These are phyloP conservation scores for Drosophila triauraria DNA, from an alignment of 1,140 invertebrate genomes.

Conservation along the genomic window DNA sequence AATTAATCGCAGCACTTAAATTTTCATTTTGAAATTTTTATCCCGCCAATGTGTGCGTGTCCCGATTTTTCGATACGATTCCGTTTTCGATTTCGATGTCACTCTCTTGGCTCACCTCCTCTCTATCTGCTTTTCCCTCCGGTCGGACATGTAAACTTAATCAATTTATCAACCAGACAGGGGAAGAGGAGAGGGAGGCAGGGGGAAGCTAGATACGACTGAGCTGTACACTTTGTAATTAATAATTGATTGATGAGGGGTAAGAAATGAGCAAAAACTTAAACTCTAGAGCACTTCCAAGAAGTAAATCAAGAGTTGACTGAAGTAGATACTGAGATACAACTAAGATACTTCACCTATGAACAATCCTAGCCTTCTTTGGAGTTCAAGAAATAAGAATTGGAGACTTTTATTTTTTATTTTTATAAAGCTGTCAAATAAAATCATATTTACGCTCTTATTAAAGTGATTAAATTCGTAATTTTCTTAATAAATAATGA, in stretches of 20 bases:
- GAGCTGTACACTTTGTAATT: constrained; percentile 70
- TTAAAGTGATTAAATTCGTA: background rate
- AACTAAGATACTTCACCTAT: constrained; percentile 6
- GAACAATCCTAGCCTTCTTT: background rate
- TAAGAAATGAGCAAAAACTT: constrained; percentile 42
- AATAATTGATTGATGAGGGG: constrained; percentile 79
- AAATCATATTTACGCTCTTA: background rate
- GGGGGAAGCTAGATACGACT: constrained; percentile 15
- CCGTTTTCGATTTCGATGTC: constrained; percentile 47
- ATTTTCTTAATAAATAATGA: background rate
- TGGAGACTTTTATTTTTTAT: too few species aligned
- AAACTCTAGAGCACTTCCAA: constrained; percentile 14
- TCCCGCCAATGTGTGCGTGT: constrained; percentile 13
- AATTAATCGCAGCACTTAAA: constrained; percentile 83
- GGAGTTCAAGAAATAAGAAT: background rate
- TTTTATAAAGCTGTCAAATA: background rate
- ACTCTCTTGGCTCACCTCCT: constrained; percentile 18
- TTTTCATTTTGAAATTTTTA: constrained; percentile 76
- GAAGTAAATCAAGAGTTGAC: background rate
- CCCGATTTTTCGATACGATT: constrained; percentile 56
- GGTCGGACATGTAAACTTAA: constrained; percentile 69
- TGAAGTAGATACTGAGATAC: constrained; percentile 17
- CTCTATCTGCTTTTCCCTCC: constrained; percentile 15
- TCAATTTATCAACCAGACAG: constrained; percentile 66
- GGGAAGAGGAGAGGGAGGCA: background rate